phyloP scores from a whole-genome alignment of 2,797 vertebrate genomes.

The Leucoraja ocellata region DNA sequence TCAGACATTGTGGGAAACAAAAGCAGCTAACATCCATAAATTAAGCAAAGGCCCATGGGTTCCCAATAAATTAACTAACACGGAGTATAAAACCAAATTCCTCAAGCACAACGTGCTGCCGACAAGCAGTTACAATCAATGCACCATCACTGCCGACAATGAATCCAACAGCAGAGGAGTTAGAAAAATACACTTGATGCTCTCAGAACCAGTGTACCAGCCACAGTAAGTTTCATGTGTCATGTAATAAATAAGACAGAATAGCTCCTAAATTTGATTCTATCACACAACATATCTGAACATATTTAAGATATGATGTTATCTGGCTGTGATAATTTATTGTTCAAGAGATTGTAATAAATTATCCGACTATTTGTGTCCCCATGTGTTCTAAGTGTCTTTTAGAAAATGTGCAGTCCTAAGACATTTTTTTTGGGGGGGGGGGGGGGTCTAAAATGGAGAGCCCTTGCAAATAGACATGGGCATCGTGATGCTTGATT shows the following conservation, averaged over 20 bases:
- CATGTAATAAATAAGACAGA: neutral
- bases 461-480: too few relatives aligned
- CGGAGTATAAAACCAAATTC: neutral
- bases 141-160: neutral
- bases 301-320: neutral
- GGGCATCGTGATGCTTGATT: too few relatives aligned
- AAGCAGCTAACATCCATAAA: neutral
- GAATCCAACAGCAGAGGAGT: neutral
- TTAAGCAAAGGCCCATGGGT: neutral
- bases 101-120: neutral
- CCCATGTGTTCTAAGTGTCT: neutral
- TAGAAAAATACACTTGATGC: neutral
- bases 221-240: neutral
- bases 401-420: neutral
- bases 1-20: neutral
- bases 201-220: neutral
- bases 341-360: neutral
- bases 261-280: neutral
- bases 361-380: neutral
- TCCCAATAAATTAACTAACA: slow-evolving; percentile 7
- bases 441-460: too few relatives aligned
- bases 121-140: neutral
- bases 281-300: neutral
- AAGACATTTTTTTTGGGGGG: neutral
- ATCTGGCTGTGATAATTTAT: neutral